Percentiles rank a stretch among this genome's conserved stretches.
phyloP scores from a whole-genome alignment of 2,797 vertebrate species.

The Gallirallus australis region DNA sequence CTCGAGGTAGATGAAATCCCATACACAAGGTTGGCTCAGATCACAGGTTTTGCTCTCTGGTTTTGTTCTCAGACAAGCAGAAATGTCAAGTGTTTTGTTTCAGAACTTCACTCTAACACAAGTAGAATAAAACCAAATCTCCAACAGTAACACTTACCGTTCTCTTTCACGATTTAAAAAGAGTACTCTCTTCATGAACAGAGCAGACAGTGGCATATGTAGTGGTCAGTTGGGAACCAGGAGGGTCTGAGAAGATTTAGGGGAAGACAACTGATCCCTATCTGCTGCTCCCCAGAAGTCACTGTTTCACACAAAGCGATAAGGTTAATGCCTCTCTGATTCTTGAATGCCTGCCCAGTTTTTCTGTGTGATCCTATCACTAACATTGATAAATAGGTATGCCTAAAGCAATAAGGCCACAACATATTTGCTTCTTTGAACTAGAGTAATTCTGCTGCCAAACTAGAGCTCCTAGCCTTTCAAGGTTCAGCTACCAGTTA shows the following conservation, averaged over 20 bases:
- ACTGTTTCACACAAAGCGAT: background rate
- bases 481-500: constrained; percentile 37
- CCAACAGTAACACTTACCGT: background rate
- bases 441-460: constrained; percentile 50
- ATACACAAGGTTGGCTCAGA: background rate
- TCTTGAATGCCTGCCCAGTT: background rate
- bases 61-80: background rate
- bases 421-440: constrained; percentile 49
- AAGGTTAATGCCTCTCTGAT: background rate
- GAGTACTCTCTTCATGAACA: background rate
- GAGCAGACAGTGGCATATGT: background rate
- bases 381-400: constrained; percentile 27
- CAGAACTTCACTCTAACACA: background rate
- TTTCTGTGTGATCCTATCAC: constrained; percentile 40
- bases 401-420: constrained; percentile 45
- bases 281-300: background rate
- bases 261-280: background rate
- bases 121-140: background rate
- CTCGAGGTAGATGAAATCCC: background rate
- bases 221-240: background rate
- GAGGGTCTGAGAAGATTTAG: background rate
- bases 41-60: background rate
- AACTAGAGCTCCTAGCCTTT: constrained; percentile 26
- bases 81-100: background rate
- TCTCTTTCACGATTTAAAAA: background rate